These are phyloP conservation scores for Tetranychus urticae DNA, from an alignment of 1,140 invertebrate genomes.

Conservation along the genomic window DNA sequence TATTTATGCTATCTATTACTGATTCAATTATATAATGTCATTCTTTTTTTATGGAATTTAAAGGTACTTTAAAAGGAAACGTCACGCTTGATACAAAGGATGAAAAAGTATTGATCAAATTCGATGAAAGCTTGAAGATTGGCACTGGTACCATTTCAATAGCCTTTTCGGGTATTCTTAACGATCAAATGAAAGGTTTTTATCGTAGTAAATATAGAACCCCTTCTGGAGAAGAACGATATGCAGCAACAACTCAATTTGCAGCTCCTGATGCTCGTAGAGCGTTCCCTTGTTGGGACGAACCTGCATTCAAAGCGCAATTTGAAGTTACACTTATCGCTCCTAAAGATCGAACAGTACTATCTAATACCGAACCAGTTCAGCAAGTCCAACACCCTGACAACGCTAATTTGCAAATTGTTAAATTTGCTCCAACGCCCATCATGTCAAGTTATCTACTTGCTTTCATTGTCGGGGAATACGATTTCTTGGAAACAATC, in stretches of 20 bases:
- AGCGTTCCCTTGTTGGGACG: conserved; percentile 94
- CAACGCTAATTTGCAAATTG: conserved; percentile 27
- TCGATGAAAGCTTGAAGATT: conserved; percentile 30
- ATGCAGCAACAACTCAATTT: conserved; percentile 75
- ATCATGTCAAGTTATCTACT: conserved; percentile 91
- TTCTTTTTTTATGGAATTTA: background rate
- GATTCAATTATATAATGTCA: background rate
- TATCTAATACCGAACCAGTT: conserved; percentile 63
- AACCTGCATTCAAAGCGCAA: conserved; percentile 78
- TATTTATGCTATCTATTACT: background rate
- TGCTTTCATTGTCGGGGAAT: conserved; percentile 75
- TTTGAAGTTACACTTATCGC: conserved; percentile 71
- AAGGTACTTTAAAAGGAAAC: background rate
- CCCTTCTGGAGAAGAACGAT: conserved; percentile 40
- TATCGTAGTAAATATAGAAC: conserved; percentile 64
- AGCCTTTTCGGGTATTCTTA: conserved; percentile 54
- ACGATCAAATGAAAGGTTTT: conserved; percentile 83
- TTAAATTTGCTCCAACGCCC: conserved; percentile 61
- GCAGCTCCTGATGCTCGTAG: conserved; percentile 51
- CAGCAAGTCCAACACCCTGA: conserved; percentile 13
- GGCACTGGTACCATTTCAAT: conserved; percentile 41
- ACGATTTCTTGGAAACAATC: conserved; percentile 64
- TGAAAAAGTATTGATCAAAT: conserved; percentile 43
- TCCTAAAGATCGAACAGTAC: conserved; percentile 37
- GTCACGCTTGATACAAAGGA: background rate